Conservation (phyloP, 2,888 invertebrate species). For the Scotopteryx bipunctaria region DNA sequence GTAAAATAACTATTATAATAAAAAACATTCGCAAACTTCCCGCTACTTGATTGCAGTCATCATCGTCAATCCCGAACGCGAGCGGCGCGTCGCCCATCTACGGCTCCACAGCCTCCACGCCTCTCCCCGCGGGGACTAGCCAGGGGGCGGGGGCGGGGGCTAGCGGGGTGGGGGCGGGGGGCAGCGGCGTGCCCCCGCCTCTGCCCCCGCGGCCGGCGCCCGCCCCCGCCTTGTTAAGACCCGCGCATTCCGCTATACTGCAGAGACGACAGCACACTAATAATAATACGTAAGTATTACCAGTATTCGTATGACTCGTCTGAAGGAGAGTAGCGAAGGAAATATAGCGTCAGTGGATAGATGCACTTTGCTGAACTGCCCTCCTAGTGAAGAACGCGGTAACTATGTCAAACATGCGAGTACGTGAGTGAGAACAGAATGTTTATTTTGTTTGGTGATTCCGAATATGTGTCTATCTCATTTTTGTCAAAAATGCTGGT, state of each 20-base stretch:
- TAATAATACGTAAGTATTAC: conserved; percentile 43
- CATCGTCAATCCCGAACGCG: conserved; percentile 3
- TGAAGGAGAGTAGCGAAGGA: too few relatives aligned
- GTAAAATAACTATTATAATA: too few relatives aligned
- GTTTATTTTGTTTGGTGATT: too few relatives aligned
- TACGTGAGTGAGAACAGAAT: too few relatives aligned
- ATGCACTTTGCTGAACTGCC: too few relatives aligned
- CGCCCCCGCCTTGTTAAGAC: conserved; percentile 74
- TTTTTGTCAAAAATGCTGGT: too few relatives aligned
- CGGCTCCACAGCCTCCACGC: conserved; percentile 21
- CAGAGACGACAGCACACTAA: conserved; percentile 65
- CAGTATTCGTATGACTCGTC: too few relatives aligned
- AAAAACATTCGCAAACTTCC: too few relatives aligned
- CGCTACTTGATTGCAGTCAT: conserved; percentile 7
- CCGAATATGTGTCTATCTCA: too few relatives aligned
- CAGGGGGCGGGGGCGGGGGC: background rate
- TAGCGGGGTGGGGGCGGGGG: conserved; percentile 40
- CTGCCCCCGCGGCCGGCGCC: conserved; percentile 72
- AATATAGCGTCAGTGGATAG: too few relatives aligned
- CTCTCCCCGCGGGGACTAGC: conserved; percentile 26
- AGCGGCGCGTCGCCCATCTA: conserved; percentile 17
- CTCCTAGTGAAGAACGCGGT: too few relatives aligned
- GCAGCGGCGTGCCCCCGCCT: conserved; percentile 52
- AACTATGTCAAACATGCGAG: too few relatives aligned
- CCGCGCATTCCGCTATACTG: conserved; percentile 77